Evolutionary conservation across 2,113 vertebrate species (phyloP), one percentile per base, ranked within the genome.

Genomic region (Raphicerus campestris): DNA sequence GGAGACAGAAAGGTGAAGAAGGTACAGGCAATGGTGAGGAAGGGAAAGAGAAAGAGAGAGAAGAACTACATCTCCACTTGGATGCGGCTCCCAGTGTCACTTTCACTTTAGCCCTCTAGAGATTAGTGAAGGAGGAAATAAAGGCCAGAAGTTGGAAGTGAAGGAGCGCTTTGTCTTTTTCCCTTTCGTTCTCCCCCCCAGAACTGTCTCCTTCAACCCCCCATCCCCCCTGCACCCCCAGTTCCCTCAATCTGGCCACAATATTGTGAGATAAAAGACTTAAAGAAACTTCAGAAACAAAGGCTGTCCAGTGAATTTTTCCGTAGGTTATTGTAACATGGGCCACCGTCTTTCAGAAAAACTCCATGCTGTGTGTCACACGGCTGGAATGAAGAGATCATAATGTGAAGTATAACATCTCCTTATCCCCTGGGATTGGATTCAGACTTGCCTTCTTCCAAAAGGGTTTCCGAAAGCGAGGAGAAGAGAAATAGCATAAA

Each of bases 321-420:
- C 96, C 95, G 93, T 28, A 95, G 97, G 95, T 96, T 96, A 98
- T 91, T 49, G 87, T 87, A 98, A 97, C 94, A 93, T 94, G 95
- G 92, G 96, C 94, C 87, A 28, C 49, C 95, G 96, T 97, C 98
- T 98, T 97, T 98, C 96, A 94, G 97, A 98, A 98, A 96, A 96
- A 49, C 97, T 86, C 83, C 97, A 89, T 75, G 94, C 97, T 96
- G 96, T 83, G 97, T 32, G 92, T 96, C 96, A 94, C 93, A 93
- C 89, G 96, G 97, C 93, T 98, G 94, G 98, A 97, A 98, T 97
- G 97, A 97, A 98, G 98, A 98, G 98, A 96, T 98, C 98, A 97
- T n/a, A 94, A 98, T 98, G 98, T 94, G 98, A 98, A 96, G 97
- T 95, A 97, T 98, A 98, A 98, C 98, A 97, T 97, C 60, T 98